These are phyloP conservation scores for Dicycla oo DNA, from an alignment of 2,888 invertebrate genomes.

Conservation along the genomic window DNA sequence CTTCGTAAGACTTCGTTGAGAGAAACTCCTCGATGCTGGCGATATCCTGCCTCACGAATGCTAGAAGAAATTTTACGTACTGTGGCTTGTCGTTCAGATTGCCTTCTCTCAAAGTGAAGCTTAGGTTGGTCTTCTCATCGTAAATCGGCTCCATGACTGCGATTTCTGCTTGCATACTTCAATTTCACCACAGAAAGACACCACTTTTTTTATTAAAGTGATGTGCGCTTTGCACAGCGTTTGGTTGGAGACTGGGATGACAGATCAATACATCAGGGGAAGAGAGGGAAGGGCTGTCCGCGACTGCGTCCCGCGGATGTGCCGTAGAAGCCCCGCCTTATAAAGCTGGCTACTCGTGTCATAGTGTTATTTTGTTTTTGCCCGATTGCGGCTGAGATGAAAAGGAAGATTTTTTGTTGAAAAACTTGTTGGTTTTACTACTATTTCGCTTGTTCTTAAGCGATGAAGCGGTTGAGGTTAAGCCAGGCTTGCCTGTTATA, in stretches of 20 bases:
- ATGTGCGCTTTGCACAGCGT: conserved; percentile 6
- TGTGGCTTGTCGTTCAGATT: conserved; percentile 15
- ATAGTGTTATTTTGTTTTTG: not conserved
- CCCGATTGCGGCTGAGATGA: not conserved
- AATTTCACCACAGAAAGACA: not conserved
- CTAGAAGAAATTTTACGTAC: not conserved
- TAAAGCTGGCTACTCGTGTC: conserved; percentile 24
- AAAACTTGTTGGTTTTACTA: not conserved
- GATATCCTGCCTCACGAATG: conserved; percentile 10
- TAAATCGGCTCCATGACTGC: conserved; percentile 18
- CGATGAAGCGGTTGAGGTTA: too few relatives aligned
- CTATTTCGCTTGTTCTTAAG: too few relatives aligned
- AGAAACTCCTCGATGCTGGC: conserved; percentile 8
- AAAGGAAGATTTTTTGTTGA: not conserved
- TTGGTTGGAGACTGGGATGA: not conserved
- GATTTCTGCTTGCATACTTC: not conserved
- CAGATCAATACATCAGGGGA: conserved; percentile 25
- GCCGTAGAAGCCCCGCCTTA: conserved; percentile 11
- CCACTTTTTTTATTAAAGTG: not conserved
- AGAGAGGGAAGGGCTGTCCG: not conserved
- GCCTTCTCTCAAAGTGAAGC: not conserved
- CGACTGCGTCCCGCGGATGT: conserved; percentile 29
- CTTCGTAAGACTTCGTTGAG: conserved; percentile 10
- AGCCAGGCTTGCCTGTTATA: too few relatives aligned
- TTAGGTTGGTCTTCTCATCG: not conserved